Base-by-base conservation (phyloP, 2,888 invertebrate genomes). In the Drosophila cracens region DNA sequence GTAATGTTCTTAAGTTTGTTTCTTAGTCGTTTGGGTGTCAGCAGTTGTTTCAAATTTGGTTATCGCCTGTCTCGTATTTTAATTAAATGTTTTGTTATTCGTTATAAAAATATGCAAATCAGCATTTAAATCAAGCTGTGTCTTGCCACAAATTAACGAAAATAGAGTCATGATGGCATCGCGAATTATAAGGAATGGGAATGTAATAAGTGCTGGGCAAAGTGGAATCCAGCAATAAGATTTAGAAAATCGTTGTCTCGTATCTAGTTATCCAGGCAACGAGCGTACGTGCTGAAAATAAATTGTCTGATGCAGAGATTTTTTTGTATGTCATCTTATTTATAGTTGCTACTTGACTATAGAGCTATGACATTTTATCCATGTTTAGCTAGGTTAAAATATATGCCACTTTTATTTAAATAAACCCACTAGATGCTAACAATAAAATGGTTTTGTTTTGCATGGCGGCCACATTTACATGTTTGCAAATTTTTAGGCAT, bases 401-500 rank as follows among this genome's bases (percentile, higher is more conserved):
- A 16, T 18, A 33, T 21, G 16, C 13, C 13, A 46, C 4, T 16
- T 34, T 33, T 33, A 13, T n/a, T 54, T 38, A 48, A 27, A 38
- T 18, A 48, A 67, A 6, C 18, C 27, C 18, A 34, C 29, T 46
- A 18, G 38, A n/a, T 10, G 40, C 27, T 10, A 21, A 29, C 16
- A 57, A 16, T 10, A 52, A 16, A 33, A 21, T 11, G 8, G 6
- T 53, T 34, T 25, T 21, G 16, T 4, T 61, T 56, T 40, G 25
- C 13, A 40, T 62, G 18, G 8, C 51, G n/a, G 1, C 48, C 48
- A 34, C 48, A 53, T 53, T 34, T 25, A 21, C 10, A 54, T 54
- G 21, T 13, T 18, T 54, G 36, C n/a, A 54, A 36, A 54, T 36
- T 54, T 27, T 34, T 25, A 27, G 54, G 27, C 18, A 13, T 25